Percentiles rank a stretch among this genome's conserved stretches.
Conservation (phyloP, 2,113 vertebrate species). For the Pteronura brasiliensis region DNA sequence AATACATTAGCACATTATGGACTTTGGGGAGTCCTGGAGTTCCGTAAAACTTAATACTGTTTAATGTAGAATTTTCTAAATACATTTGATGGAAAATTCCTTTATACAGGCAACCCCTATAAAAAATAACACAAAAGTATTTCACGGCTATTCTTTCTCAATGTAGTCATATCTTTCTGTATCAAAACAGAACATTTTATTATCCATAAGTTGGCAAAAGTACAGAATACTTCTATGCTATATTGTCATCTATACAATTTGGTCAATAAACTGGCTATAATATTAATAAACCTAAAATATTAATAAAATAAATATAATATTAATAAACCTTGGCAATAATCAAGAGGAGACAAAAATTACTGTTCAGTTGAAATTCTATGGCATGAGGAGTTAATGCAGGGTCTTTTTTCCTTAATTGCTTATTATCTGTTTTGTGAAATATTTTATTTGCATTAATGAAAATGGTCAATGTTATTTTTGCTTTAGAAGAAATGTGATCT, state of each 20-base stretch:
- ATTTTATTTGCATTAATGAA: slow-evolving; percentile 36
- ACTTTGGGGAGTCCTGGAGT: not conserved
- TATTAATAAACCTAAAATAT: too few relatives aligned
- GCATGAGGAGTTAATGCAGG: not conserved
- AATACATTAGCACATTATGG: not conserved
- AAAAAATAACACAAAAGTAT: not conserved
- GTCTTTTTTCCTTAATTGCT: not conserved
- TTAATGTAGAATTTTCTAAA: slow-evolving; percentile 37
- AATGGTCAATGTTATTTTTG: not conserved
- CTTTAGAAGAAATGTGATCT: not conserved
- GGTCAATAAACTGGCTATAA: slow-evolving; percentile 4
- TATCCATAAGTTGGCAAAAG: not conserved
- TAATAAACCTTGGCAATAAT: slow-evolving; percentile 42
- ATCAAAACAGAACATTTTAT: slow-evolving; percentile 21
- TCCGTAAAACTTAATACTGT: not conserved
- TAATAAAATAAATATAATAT: too few relatives aligned
- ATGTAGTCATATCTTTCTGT: not conserved
- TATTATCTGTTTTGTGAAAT: slow-evolving; percentile 2
- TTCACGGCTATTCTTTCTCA: not conserved
- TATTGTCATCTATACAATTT: slow-evolving; percentile 26
- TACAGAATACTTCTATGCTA: not conserved
- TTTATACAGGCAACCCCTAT: not conserved
- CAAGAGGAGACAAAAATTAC: slow-evolving; percentile 35
- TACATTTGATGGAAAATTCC: not conserved
- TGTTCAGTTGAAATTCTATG: not conserved